Evolutionary conservation across 2,888 invertebrate genomes (phyloP), one percentile per base, ranked within the genome.

Genomic region (Macaria liturata): DNA sequence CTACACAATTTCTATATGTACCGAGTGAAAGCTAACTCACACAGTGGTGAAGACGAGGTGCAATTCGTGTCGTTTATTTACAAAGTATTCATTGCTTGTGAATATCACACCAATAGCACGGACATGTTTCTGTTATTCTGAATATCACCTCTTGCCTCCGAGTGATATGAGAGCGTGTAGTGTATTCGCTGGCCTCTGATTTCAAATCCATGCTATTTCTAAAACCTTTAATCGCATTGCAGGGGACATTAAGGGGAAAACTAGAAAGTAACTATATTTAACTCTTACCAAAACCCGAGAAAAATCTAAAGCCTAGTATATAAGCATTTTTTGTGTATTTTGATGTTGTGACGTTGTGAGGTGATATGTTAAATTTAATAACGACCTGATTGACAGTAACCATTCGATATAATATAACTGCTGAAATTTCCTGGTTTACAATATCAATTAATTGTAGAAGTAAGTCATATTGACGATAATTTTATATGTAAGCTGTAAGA

Each of bases 161-260:
- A 2, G 51, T 49, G 51, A 57, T 37, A 46, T 49, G 32, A 32
- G 30, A 7, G 42, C 42, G 32, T 32, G 49, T 42, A 32, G 4
- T n/a, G 4, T 37, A 37, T 20, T 2, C 34, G 34, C 34, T 37
- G 3, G 34, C 34, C 4, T 3, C n/a, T 40, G 20, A 20, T 20
- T 40, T 46, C 4, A 7, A n/a, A 8, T 45, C 37, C 57, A 48
- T 57, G 57, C 48, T 49, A 8, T 9, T 39, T 40, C 4, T 51
- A n/a, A 44, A 46, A 32, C 39, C 34, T 49, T 47, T 8, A 30
- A 46, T 49, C 44, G 56, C 56, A 56, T 32, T 53, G 54, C 50
- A 37, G 49, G 47, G 58, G 8, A 37, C 52, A 50, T 1, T 20
- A 20, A 54, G 46, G 31, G 50, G 54, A 31, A 47, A 39, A 39